phyloP scores from a whole-genome alignment of 2,113 vertebrate species.

The Psilopsiagon aymara region DNA sequence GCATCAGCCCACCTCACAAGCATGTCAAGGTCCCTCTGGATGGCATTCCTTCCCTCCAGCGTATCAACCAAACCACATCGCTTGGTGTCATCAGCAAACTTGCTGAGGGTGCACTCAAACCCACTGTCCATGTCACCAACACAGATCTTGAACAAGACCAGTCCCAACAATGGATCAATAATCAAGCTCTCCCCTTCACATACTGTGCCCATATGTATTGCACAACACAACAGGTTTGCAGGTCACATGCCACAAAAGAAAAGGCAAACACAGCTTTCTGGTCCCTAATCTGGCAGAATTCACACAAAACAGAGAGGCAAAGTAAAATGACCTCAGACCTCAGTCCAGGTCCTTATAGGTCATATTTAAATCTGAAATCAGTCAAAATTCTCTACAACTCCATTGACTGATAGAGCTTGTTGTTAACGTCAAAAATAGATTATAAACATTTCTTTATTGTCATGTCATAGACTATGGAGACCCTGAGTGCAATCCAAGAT shows the following conservation, averaged over 20 bases:
- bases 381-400: background rate
- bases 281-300: background rate
- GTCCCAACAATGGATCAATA: too few relatives aligned
- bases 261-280: background rate
- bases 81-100: too few relatives aligned
- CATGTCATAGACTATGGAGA: background rate
- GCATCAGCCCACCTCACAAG: too few relatives aligned
- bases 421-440: background rate
- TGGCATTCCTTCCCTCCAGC: too few relatives aligned
- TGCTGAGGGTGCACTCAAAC: too few relatives aligned
- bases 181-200: background rate
- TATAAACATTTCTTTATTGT: background rate
- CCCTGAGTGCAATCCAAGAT: background rate
- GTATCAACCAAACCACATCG: too few relatives aligned
- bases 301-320: background rate
- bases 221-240: background rate
- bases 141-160: too few relatives aligned
- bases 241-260: accelerated
- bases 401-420: background rate
- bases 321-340: background rate
- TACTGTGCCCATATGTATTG: background rate
- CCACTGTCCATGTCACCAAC: too few relatives aligned
- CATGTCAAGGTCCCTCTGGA: too few relatives aligned
- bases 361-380: background rate
- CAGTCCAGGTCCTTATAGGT: background rate